These are phyloP conservation scores for Acanthosoma haemorrhoidale DNA, from an alignment of 2,888 invertebrate species.

Conservation along the genomic window DNA sequence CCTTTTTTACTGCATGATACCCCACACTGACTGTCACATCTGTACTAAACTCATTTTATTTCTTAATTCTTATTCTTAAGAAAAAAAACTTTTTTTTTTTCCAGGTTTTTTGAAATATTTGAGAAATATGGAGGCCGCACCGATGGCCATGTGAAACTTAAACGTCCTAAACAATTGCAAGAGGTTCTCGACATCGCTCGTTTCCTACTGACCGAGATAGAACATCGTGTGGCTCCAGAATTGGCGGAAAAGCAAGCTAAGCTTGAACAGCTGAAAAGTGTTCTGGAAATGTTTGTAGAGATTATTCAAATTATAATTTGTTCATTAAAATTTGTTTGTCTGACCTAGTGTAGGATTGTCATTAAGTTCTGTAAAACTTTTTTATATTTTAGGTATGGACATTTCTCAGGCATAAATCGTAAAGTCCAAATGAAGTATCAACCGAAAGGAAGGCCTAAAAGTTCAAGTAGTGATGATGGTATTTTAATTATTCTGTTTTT, in stretches of 20 bases:
- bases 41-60: too few species aligned
- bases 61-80: too few species aligned
- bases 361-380: neutral
- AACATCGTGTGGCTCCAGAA: slow-evolving; percentile 79
- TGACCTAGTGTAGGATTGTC: too few species aligned
- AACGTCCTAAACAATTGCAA: slow-evolving; percentile 92
- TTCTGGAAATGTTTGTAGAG: slow-evolving; percentile 89
- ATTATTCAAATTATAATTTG: neutral
- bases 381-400: slow-evolving; percentile 74
- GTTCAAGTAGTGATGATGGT: slow-evolving; percentile 92
- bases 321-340: neutral
- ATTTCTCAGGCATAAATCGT: slow-evolving; percentile 99
- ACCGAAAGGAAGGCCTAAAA: slow-evolving; percentile 84
- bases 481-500: neutral
- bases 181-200: slow-evolving; percentile 96
- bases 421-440: slow-evolving; percentile 99
- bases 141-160: slow-evolving; percentile 93
- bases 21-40: too few species aligned
- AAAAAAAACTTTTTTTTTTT: too few species aligned
- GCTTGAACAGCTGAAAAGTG: slow-evolving; percentile 93
- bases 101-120: slow-evolving; percentile 95
- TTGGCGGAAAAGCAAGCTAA: slow-evolving; percentile 96
- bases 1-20: too few species aligned
- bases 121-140: slow-evolving; percentile 94
- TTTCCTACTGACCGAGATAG: slow-evolving; percentile 80